Percentiles rank a stretch among this genome's conserved stretches.
These are phyloP conservation scores for Crenuchus spilurus DNA, from an alignment of 2,797 vertebrate species.

Conservation along the genomic window DNA sequence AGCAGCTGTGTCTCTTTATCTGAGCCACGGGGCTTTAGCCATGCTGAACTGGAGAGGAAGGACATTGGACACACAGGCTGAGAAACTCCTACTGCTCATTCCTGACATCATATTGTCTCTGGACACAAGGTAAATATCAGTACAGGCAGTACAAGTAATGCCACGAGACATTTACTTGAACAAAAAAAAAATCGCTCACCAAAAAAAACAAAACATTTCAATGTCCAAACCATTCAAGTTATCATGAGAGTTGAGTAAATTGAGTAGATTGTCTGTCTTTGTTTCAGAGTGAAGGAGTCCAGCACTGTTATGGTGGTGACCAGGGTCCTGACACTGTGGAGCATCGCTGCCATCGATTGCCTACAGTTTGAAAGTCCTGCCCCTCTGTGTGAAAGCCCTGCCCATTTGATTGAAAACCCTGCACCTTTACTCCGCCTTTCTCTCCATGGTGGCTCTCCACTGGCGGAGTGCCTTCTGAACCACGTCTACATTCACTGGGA, in stretches of 20 bases:
- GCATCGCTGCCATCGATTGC: slow-evolving; percentile 81
- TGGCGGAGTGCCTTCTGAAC: slow-evolving; percentile 79
- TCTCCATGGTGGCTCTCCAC: slow-evolving; percentile 78
- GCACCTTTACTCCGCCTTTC: slow-evolving; percentile 70
- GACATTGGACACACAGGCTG: slow-evolving; percentile 74
- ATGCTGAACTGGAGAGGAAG: slow-evolving; percentile 89
- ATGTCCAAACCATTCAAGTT: too few relatives aligned
- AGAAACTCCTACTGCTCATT: slow-evolving; percentile 82
- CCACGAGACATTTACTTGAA: too few relatives aligned
- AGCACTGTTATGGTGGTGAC: slow-evolving; percentile 86
- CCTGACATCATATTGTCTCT: slow-evolving; percentile 81
- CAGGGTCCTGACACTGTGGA: slow-evolving; percentile 88
- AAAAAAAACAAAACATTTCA: too few relatives aligned
- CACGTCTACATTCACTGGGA: slow-evolving; percentile 95
- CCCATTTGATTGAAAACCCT: slow-evolving; percentile 58
- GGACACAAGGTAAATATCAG: slow-evolving; percentile 79
- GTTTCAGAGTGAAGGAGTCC: slow-evolving; percentile 87
- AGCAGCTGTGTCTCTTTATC: slow-evolving; percentile 77
- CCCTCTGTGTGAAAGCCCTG: slow-evolving; percentile 57
- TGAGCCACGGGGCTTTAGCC: slow-evolving; percentile 91
- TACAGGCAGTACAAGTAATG: too few relatives aligned
- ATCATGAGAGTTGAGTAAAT: too few relatives aligned
- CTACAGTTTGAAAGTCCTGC: slow-evolving; percentile 71
- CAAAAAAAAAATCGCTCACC: too few relatives aligned
- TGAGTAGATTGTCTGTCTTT: neutral